Evolutionary conservation across 2,797 vertebrate species (phyloP).

Genomic region (Staurois parvus): DNA sequence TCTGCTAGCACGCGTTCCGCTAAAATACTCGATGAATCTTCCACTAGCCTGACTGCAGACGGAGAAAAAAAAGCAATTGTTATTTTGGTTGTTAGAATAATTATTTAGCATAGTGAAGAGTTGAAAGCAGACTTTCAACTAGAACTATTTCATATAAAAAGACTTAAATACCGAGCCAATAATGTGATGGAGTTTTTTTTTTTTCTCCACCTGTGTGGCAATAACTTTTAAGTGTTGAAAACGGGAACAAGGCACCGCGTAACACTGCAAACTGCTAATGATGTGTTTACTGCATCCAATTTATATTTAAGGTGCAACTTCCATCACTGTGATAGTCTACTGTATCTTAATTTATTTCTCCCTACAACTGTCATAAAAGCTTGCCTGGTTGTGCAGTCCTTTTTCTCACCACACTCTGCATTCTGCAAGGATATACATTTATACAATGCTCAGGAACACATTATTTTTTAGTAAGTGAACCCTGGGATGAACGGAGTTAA

Average conservation of each 20-base stretch:
- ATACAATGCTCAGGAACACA: neutral
- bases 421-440: constrained; percentile 26
- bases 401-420: neutral
- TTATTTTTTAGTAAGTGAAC: constrained; percentile 30
- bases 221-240: constrained; percentile 58
- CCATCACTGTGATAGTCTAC: constrained; percentile 36
- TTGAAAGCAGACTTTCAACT: constrained; percentile 70
- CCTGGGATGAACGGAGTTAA: constrained; percentile 30
- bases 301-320: constrained; percentile 53
- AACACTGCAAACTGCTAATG: constrained; percentile 53
- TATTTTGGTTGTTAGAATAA: constrained; percentile 53
- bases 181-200: constrained; percentile 32
- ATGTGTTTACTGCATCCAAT: constrained; percentile 56
- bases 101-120: constrained; percentile 54
- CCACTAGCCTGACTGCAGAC: constrained; percentile 63
- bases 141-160: constrained; percentile 70
- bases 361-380: constrained; percentile 26
- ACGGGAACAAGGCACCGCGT: constrained; percentile 35
- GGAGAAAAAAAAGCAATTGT: constrained; percentile 31
- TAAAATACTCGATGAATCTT: constrained; percentile 74
- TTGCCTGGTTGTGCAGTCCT: neutral
- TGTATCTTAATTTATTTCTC: constrained; percentile 35
- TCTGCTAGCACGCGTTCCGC: constrained; percentile 71
- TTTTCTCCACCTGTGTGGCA: constrained; percentile 56
- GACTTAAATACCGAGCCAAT: constrained; percentile 45